Evolutionary conservation across 1,140 invertebrate species (phyloP), one percentile per base, ranked within the genome.

Genomic region (Leptinotarsa lineolata): DNA sequence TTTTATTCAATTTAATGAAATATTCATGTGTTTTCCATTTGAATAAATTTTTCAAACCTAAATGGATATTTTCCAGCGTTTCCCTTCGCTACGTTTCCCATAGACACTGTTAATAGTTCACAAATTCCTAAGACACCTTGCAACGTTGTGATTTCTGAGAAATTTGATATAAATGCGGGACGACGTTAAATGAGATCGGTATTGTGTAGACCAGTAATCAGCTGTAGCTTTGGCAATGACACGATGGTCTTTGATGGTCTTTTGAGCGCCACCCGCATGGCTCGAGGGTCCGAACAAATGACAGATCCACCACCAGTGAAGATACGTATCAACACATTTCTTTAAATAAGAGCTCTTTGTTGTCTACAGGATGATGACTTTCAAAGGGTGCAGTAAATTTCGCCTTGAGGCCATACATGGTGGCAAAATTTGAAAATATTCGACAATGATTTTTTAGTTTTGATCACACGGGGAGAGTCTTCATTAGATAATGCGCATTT

Each of bases 321-420:
- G 63, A 65, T 65, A 65, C 63, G 63, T 22, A 65, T 65, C 63
- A 65, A 65, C 63, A 65, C 63, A 21, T 65, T 65, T 65, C 63
- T 65, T 65, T 65, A 39, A 65, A 39, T 39, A 39, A 8, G 63
- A 65, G 24, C 30, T 16, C 30, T 65, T 65, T 65, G 63, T 65
- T 24, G 63, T 65, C 22, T 65, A 65, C 30, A 65, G 18, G 48
- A 54, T 54, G 48, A 54, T 54, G 48, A 54, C 2, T 54, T 54
- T 54, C 48, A 54, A 54, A 54, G 48, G 48, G n/a, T 16, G n/a
- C 6, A 16, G 48, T 54, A 4, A n/a, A 0, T 54, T 54, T n/a
- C 3, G 48, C 48, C 16, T 39, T 39, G 30, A 39, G 30, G 30
- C 30, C 11, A 39, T 39, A 39, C 30, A 11, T 39, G 8, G 30